Percentiles rank a stretch among this genome's conserved stretches.
phyloP scores from a whole-genome alignment of 1,140 invertebrate species.

The Pseudomyrmex sp. region DNA sequence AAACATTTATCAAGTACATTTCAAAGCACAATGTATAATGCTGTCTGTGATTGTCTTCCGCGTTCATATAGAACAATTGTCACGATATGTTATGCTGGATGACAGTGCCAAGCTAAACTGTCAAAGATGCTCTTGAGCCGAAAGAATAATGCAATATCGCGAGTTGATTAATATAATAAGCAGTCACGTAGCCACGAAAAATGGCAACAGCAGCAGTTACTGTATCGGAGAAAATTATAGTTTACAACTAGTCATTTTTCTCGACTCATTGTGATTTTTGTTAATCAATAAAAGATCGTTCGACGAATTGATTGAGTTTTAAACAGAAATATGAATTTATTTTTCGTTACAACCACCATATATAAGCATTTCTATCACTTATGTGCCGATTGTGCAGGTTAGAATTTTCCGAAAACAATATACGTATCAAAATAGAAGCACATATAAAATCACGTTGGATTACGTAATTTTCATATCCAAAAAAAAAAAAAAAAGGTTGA shows the following conservation, averaged over 20 bases:
- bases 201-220: conserved; percentile 2
- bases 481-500: neutral
- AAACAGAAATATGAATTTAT: neutral
- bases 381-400: neutral
- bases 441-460: neutral
- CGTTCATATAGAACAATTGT: neutral
- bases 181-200: conserved; percentile 70
- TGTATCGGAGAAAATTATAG: neutral
- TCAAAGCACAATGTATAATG: neutral
- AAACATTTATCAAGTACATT: conserved; percentile 28
- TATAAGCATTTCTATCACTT: neutral
- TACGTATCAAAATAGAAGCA: neutral
- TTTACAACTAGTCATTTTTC: conserved; percentile 8
- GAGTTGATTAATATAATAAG: conserved; percentile 50
- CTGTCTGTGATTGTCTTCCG: neutral
- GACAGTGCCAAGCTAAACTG: neutral
- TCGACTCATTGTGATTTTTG: conserved; percentile 21
- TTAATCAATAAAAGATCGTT: neutral
- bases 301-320: neutral
- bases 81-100: neutral
- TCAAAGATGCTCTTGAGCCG: neutral
- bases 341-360: neutral
- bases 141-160: neutral
- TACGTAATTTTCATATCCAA: neutral
- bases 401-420: neutral